phyloP scores from a whole-genome alignment of 2,113 vertebrate genomes.

The Thymallus thymallus region DNA sequence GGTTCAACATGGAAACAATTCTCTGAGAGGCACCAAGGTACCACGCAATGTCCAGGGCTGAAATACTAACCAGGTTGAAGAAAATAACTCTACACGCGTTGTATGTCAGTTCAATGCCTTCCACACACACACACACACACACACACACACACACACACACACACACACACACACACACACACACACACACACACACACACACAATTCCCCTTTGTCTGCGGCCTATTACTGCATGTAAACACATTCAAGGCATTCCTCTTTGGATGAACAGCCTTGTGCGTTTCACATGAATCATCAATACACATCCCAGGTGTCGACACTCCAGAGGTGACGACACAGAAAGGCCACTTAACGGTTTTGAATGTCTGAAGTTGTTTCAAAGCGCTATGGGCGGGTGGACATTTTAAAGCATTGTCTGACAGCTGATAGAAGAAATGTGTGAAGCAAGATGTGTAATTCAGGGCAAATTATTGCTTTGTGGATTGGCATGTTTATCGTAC shows the following conservation, averaged over 20 bases:
- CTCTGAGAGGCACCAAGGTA: constrained; percentile 40
- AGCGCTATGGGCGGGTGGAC: background rate
- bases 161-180: background rate
- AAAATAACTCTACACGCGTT: constrained; percentile 11
- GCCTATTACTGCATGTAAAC: no score
- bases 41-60: constrained; percentile 10
- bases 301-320: background rate
- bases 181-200: no score
- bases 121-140: background rate
- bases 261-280: constrained; percentile 2
- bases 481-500: no score
- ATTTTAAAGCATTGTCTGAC: no score
- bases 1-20: constrained; percentile 63
- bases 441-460: background rate
- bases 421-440: no score
- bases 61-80: constrained; percentile 32
- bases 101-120: background rate
- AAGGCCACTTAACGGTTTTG: background rate
- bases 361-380: background rate
- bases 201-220: no score
- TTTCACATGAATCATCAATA: constrained; percentile 6
- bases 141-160: background rate
- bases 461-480: no score
- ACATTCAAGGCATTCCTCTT: constrained; percentile 32
- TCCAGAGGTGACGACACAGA: background rate